phyloP scores from a whole-genome alignment of 1,140 invertebrate species.

The Lordiphosa collinella region DNA sequence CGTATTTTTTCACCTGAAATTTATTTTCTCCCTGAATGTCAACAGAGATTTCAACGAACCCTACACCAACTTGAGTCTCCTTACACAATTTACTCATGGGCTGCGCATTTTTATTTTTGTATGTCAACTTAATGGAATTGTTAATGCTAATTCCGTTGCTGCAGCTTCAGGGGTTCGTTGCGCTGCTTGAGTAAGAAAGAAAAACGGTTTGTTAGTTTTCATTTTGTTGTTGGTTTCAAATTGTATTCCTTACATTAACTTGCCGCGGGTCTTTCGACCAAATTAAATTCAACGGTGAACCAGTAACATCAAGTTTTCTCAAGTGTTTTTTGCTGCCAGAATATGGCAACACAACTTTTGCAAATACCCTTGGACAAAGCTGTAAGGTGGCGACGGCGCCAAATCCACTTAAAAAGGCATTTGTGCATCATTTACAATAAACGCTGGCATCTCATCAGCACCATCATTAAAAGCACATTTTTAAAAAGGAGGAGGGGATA shows the following conservation, averaged over 20 bases:
- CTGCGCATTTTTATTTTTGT: conserved; percentile 8
- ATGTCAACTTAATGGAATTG: conserved; percentile 64
- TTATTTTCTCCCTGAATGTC: conserved; percentile 24
- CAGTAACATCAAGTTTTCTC: conserved; percentile 24
- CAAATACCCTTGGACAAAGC: background rate
- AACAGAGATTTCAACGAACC: conserved; percentile 34
- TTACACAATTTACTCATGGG: conserved; percentile 29
- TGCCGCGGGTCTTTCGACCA: conserved; percentile 19
- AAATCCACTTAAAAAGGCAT: conserved; percentile 35
- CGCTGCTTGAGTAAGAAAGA: conserved; percentile 1
- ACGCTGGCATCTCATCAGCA: conserved; percentile 32
- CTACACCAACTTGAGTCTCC: conserved; percentile 14
- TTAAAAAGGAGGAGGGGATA: conserved; percentile 13
- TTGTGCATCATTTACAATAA: conserved; percentile 72
- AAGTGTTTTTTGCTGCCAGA: conserved; percentile 13
- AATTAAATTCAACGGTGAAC: conserved; percentile 30
- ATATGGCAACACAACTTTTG: conserved; percentile 22
- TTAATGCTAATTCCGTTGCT: conserved; percentile 52
- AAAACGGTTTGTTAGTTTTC: conserved; percentile 23
- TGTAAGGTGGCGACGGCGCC: conserved; percentile 6
- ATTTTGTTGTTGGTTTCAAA: conserved; percentile 27
- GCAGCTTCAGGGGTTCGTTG: conserved; percentile 11
- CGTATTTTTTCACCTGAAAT: too few species aligned
- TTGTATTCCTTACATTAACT: conserved; percentile 41
- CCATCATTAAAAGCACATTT: conserved; percentile 59